phyloP scores from a whole-genome alignment of 2,113 vertebrate species.

The Engystomops pustulosus region DNA sequence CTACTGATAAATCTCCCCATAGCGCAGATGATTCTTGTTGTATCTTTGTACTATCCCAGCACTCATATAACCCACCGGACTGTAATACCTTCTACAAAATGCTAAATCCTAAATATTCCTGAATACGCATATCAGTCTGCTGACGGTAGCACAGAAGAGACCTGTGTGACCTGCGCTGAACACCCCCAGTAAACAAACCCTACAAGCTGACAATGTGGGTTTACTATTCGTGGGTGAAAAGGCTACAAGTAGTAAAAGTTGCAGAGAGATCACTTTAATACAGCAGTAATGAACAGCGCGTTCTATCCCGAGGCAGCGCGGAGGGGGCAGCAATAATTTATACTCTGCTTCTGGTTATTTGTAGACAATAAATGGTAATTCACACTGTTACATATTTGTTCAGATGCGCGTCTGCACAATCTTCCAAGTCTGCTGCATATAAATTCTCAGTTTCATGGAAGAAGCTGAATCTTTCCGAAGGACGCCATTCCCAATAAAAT shows the following conservation, averaged over 20 bases:
- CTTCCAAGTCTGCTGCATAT: conserved; percentile 11
- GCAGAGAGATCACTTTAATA: conserved; percentile 20
- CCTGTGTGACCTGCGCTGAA: not conserved
- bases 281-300: not conserved
- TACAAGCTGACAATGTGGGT: not conserved
- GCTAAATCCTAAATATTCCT: not conserved
- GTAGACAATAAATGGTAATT: conserved; percentile 41
- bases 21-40: no score
- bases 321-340: conserved; percentile 45
- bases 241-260: not conserved
- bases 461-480: no score
- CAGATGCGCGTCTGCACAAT: conserved; percentile 26
- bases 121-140: not conserved
- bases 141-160: not conserved
- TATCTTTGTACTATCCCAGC: not conserved
- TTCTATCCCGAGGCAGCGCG: conserved; percentile 19
- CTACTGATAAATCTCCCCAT: no score
- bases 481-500: no score
- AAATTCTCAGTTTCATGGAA: conserved; percentile 7
- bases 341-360: conserved; percentile 43
- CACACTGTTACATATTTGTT: conserved; percentile 38
- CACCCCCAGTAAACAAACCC: not conserved
- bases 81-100: not conserved
- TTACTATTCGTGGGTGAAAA: not conserved
- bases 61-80: not conserved